Base-by-base conservation (phyloP, 1,140 invertebrate species). In the Babylonia areolata region DNA sequence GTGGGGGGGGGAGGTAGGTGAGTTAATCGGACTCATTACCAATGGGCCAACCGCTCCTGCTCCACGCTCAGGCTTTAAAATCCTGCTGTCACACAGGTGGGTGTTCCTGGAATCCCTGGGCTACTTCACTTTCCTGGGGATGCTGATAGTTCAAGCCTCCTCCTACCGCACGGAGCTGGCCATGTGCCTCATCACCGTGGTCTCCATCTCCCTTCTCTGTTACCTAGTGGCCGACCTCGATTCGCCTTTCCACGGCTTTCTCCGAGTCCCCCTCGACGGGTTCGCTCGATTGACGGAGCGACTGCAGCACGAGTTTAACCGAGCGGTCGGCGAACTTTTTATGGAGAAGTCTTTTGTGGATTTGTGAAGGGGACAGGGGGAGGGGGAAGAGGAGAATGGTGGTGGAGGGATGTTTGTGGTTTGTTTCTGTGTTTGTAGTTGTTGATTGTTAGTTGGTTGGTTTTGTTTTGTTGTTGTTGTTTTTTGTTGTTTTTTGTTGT, bases 131-230 rank as follows among this genome's bases (percentile, higher is more conserved):
- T 87, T 89, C 39, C 73, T 88, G n/a, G 88, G 88, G 5, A 89
- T 90, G 33, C 73, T 90, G 79, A 58, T 90, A 85, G 82, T 90
- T 35, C 80, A 84, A 42, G 80, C 77, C 6, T 40, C 86, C 40
- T 90, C 89, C 15, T 88, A 89, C 42, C 80, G 84, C 12, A 69
- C 87, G 83, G 88, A 90, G 37, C 85, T 90, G 31, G 78, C 84
- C 51, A 89, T 90, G 86, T 90, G 88, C 51, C 79, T 87, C 58
- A 84, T 90, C 33, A 90, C 89, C 6, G 87, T 90, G 64, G 46
- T 89, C 75, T 90, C 89, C 78, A 90, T 90, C 85, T 87, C 86
- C 73, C 82, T 90, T 33, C 77, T 90, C 35, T 90, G 89, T 46
- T 90, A 90, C 81, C 77, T 89, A 15, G 86, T 90, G 12, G 77